Conservation (phyloP, 2,797 vertebrate genomes). For the Monodelphis domestica region DNA sequence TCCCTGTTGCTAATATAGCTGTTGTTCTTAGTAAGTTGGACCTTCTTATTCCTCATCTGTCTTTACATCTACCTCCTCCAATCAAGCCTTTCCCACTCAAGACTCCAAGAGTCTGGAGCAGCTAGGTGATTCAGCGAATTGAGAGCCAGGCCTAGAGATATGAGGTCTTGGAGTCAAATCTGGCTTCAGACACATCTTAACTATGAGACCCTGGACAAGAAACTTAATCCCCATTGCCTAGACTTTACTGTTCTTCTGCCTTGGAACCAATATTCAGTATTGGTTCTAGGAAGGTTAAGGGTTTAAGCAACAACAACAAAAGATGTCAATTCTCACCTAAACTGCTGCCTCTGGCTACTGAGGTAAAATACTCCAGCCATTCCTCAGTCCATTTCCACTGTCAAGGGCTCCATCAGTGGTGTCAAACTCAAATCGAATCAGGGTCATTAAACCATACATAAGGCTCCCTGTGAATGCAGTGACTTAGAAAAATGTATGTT, state of each 20-base stretch:
- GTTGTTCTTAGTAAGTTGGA: not conserved
- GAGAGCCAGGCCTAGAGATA: too few relatives aligned
- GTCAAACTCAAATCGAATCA: not conserved
- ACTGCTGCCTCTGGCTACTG: not conserved
- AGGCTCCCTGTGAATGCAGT: not conserved
- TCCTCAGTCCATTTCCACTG: not conserved
- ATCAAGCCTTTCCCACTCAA: not conserved
- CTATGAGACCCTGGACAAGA: too few relatives aligned
- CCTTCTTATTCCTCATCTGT: not conserved
- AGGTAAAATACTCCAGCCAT: not conserved
- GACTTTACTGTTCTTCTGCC: too few relatives aligned
- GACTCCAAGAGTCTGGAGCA: too few relatives aligned
- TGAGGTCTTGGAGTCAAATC: too few relatives aligned
- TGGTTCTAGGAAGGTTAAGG: too few relatives aligned
- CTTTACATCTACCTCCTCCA: not conserved
- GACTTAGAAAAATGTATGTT: not conserved
- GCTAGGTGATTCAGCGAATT: too few relatives aligned
- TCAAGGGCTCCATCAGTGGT: not conserved
- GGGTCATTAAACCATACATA: not conserved
- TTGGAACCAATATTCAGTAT: too few relatives aligned
- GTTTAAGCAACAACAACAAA: too few relatives aligned
- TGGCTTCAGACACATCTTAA: too few relatives aligned
- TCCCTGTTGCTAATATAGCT: not conserved
- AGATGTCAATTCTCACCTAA: not conserved
- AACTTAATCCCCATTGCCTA: too few relatives aligned